Conservation (phyloP, 2,797 vertebrate species). For the Glyptemys insculpta region DNA sequence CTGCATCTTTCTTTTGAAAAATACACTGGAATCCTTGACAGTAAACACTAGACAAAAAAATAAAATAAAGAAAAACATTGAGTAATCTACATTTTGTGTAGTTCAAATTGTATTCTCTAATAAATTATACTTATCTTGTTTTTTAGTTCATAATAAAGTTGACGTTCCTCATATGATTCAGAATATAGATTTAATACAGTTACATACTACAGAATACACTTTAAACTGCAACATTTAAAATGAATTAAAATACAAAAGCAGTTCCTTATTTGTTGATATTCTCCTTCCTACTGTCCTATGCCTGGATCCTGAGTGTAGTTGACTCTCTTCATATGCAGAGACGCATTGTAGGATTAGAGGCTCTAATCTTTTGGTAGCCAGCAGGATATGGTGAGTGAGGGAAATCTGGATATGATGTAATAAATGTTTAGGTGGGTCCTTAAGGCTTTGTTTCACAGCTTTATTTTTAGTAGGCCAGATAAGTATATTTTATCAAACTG, state of each 20-base stretch:
- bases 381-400: neutral
- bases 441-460: neutral
- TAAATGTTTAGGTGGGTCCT: neutral
- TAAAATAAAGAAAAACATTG: neutral
- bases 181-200: neutral
- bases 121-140: neutral
- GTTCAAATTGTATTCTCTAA: neutral
- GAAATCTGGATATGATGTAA: neutral
- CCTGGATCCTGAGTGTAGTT: neutral
- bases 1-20: neutral
- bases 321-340: neutral
- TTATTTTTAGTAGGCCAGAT: neutral
- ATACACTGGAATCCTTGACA: neutral
- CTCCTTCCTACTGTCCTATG: neutral
- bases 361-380: neutral
- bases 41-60: neutral
- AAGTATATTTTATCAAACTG: neutral
- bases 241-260: neutral
- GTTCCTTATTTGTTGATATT: neutral
- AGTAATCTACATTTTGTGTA: fast-evolving
- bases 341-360: neutral
- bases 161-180: neutral
- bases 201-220: neutral
- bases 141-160: neutral
- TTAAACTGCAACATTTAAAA: neutral